phyloP scores from a whole-genome alignment of 2,797 vertebrate species.

The Bucorvus abyssinicus region DNA sequence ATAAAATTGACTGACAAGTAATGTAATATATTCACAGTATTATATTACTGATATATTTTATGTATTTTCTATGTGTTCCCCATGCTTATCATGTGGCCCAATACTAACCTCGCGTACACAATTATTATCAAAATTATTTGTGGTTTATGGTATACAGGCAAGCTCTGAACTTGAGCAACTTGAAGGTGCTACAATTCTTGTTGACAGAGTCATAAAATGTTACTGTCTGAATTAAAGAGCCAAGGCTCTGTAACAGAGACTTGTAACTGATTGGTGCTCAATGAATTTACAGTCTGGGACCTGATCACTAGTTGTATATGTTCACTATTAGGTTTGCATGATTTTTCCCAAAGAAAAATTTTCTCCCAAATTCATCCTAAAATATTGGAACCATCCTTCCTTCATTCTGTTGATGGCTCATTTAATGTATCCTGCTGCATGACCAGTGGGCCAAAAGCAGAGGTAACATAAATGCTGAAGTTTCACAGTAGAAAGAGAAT shows the following conservation, averaged over 20 bases:
- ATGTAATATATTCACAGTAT: not conserved
- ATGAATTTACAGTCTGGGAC: not conserved
- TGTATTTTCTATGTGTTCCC: not conserved
- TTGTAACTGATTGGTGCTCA: not conserved
- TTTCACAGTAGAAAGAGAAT: not conserved
- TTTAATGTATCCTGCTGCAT: not conserved
- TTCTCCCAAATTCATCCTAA: not conserved
- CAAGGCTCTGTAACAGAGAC: not conserved
- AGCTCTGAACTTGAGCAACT: not conserved
- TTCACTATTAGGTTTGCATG: not conserved
- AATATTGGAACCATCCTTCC: not conserved
- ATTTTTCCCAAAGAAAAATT: not conserved
- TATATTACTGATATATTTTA: not conserved
- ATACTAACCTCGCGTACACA: not conserved
- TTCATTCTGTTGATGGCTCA: not conserved
- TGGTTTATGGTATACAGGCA: not conserved
- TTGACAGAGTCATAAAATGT: not conserved
- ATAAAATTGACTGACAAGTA: not conserved
- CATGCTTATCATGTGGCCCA: not conserved
- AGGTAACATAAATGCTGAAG: not conserved
- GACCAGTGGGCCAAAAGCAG: not conserved
- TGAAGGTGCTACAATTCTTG: not conserved
- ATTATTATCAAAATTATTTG: not conserved
- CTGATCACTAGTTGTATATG: not conserved
- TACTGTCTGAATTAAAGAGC: not conserved